phyloP scores from a whole-genome alignment of 2,888 invertebrate genomes.

The Epiblema foenella region DNA sequence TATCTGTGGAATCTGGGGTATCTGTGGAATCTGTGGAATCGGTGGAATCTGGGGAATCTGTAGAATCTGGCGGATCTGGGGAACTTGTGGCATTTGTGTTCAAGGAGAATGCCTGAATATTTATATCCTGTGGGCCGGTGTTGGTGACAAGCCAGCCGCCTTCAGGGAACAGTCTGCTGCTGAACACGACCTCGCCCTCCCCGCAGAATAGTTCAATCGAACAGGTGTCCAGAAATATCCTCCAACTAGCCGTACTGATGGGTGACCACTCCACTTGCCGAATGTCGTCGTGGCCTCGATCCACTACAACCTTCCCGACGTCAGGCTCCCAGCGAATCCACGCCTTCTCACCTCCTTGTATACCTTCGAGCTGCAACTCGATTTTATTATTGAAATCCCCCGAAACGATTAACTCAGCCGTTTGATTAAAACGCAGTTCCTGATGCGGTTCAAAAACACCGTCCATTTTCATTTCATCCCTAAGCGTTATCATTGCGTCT shows the following conservation, averaged over 20 bases:
- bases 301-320: constrained; percentile 64
- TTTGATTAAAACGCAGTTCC: constrained; percentile 59
- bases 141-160: constrained; percentile 72
- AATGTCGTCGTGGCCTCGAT: constrained; percentile 64
- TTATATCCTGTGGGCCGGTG: constrained; percentile 62
- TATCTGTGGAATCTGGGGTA: too few species aligned
- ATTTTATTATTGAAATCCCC: constrained; percentile 61
- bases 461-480: constrained; percentile 55
- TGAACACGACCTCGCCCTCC: constrained; percentile 78
- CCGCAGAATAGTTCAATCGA: constrained; percentile 78
- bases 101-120: constrained; percentile 63
- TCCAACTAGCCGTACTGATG: constrained; percentile 59
- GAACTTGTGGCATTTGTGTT: constrained; percentile 47
- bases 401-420: constrained; percentile 66
- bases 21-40: too few species aligned
- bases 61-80: too few species aligned
- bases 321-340: constrained; percentile 48
- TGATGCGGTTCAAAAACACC: constrained; percentile 55
- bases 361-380: constrained; percentile 64
- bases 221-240: constrained; percentile 74
- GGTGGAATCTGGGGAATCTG: too few species aligned
- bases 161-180: constrained; percentile 69
- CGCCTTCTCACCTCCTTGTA: constrained; percentile 58
- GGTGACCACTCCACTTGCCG: constrained; percentile 76
- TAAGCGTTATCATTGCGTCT: constrained; percentile 59